Conservation (phyloP, 2,113 vertebrate species). For the Leuciscus idus region DNA sequence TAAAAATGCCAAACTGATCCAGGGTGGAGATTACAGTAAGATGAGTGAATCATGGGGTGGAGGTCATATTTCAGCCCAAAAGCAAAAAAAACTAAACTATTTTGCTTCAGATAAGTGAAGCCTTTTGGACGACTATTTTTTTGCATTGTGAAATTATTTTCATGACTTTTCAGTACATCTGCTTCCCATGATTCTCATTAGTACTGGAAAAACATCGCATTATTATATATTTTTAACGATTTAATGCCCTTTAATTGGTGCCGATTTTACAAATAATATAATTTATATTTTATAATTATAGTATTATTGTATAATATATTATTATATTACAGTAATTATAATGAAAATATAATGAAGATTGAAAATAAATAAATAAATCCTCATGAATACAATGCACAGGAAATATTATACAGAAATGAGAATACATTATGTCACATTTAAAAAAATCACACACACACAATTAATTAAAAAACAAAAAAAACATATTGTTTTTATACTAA, state of each 20-base stretch:
- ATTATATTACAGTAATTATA: neutral
- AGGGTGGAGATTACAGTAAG: slow-evolving; percentile 12
- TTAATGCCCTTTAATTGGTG: neutral
- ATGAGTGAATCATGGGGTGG: neutral
- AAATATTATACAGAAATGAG: neutral
- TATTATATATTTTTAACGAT: neutral
- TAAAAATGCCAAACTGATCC: slow-evolving; percentile 49
- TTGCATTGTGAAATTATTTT: neutral
- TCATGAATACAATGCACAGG: neutral
- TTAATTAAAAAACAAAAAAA: no score
- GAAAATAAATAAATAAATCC: neutral
- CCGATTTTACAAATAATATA: no score
- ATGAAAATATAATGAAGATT: neutral
- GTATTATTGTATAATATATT: neutral
- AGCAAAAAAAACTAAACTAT: neutral
- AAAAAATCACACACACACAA: neutral
- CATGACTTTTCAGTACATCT: neutral
- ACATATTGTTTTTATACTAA: neutral
- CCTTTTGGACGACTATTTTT: neutral
- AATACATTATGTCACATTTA: neutral
- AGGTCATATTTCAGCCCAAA: neutral
- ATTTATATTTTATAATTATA: neutral
- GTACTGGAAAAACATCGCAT: neutral
- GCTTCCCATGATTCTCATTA: neutral
- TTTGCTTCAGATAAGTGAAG: neutral